A percentile compares a stretch with the other conserved stretches of the same genome.
phyloP scores from a whole-genome alignment of 2,888 invertebrate species.

The Phortica okadai region DNA sequence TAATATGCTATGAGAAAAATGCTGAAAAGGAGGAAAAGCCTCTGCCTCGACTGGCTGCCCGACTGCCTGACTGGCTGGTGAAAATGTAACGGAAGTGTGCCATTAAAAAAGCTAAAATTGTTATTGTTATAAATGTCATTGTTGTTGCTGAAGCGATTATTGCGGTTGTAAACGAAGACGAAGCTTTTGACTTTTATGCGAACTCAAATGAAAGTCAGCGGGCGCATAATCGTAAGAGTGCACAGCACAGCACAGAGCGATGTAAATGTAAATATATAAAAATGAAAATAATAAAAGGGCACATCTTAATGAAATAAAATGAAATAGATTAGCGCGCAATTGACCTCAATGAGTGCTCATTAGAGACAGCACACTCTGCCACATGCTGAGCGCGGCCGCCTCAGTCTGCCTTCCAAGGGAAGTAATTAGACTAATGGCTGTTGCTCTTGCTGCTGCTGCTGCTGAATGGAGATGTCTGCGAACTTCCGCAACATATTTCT shows the following conservation, averaged over 20 bases:
- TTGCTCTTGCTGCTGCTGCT: neutral
- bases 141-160: neutral
- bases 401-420: neutral
- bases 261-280: neutral
- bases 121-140: neutral
- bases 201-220: constrained; percentile 1
- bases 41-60: neutral
- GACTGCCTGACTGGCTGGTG: neutral
- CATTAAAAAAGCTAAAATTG: constrained; percentile 29
- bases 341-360: constrained; percentile 28
- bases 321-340: constrained; percentile 27
- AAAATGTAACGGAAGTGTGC: constrained; percentile 32
- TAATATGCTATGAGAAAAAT: constrained; percentile 3
- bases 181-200: constrained; percentile 11
- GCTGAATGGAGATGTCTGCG: neutral
- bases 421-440: constrained; percentile 26
- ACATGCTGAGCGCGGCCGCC: neutral
- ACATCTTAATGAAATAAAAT: constrained; percentile 1
- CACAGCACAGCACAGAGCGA: neutral
- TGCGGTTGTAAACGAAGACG: constrained; percentile 11
- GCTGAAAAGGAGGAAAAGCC: neutral
- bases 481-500: neutral
- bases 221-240: constrained; percentile 4
- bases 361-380: neutral
- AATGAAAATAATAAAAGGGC: neutral